Percentiles rank a stretch among this genome's conserved stretches.
phyloP scores from a whole-genome alignment of 2,797 vertebrate genomes.

The Thaleichthys pacificus region DNA sequence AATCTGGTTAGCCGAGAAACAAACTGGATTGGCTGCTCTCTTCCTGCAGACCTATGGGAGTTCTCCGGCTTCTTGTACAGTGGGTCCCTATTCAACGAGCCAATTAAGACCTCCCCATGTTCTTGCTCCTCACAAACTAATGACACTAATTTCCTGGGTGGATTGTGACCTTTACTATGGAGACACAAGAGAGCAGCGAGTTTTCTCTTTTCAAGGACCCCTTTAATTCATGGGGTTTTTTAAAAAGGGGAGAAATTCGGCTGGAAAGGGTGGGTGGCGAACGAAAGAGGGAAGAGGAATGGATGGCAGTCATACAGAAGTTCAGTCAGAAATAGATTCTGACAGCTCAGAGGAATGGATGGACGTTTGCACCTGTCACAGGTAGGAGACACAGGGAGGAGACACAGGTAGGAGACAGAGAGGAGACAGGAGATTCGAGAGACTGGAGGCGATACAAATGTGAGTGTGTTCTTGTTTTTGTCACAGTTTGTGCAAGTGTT shows the following conservation, averaged over 20 bases:
- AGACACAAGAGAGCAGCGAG: slow-evolving; percentile 19
- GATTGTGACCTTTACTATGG: slow-evolving; percentile 40
- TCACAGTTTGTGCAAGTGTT: background rate
- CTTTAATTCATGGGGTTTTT: slow-evolving; percentile 39
- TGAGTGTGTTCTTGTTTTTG: slow-evolving; percentile 1
- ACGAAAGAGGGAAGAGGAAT: too few species aligned
- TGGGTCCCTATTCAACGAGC: slow-evolving; percentile 24
- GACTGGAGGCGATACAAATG: background rate
- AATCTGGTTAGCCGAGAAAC: background rate
- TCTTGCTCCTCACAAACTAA: slow-evolving; percentile 14
- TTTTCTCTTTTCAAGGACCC: slow-evolving; percentile 23
- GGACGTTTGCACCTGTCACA: slow-evolving; percentile 30
- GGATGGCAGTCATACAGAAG: slow-evolving; percentile 14
- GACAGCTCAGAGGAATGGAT: slow-evolving; percentile 16
- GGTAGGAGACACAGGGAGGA: background rate
- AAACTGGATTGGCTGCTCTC: slow-evolving; percentile 19
- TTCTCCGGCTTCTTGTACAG: slow-evolving; percentile 2
- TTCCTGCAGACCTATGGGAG: slow-evolving; percentile 9
- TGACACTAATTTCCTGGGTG: slow-evolving; percentile 41
- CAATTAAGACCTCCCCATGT: slow-evolving; percentile 14
- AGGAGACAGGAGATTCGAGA: too few species aligned
- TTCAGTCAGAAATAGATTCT: slow-evolving; percentile 33
- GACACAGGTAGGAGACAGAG: too few species aligned
- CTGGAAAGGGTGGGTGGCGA: background rate
- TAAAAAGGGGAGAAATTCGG: slow-evolving; percentile 4